Conservation (phyloP, 2,888 invertebrate genomes). For the Ochropleura plecta region DNA sequence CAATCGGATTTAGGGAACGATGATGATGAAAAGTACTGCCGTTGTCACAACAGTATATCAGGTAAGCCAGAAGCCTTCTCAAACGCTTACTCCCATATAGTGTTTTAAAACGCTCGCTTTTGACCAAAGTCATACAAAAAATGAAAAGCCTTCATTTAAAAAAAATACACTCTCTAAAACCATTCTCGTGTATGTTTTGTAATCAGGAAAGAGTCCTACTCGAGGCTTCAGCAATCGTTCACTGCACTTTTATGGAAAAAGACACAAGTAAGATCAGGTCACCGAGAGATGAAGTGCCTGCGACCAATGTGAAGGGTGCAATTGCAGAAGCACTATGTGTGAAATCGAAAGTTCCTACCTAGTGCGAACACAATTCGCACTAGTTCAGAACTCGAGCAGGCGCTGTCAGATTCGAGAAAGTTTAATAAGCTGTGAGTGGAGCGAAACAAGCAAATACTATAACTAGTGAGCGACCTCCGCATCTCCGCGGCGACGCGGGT, state of each 20-base stretch:
- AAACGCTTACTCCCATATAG: neutral
- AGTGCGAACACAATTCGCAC: neutral
- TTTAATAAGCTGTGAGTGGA: too few relatives aligned
- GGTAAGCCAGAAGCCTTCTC: neutral
- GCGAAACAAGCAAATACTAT: too few relatives aligned
- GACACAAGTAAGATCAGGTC: neutral
- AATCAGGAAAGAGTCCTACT: neutral
- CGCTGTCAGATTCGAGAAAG: neutral
- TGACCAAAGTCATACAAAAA: neutral
- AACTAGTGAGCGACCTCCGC: conserved; percentile 11
- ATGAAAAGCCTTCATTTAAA: neutral
- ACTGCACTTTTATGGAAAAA: conserved; percentile 2
- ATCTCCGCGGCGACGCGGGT: neutral
- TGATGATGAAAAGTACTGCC: neutral
- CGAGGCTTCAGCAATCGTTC: neutral
- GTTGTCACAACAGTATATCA: neutral
- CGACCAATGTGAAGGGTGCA: too few relatives aligned
- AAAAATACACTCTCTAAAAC: conserved; percentile 16
- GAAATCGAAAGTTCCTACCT: neutral
- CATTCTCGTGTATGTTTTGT: conserved; percentile 2
- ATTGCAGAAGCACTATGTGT: neutral
- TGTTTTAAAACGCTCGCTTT: neutral
- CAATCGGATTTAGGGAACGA: too few relatives aligned
- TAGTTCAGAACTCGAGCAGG: neutral
- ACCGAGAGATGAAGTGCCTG: neutral